Base-by-base conservation (phyloP, 2,888 invertebrate species). In the Acrobasis repandana region DNA sequence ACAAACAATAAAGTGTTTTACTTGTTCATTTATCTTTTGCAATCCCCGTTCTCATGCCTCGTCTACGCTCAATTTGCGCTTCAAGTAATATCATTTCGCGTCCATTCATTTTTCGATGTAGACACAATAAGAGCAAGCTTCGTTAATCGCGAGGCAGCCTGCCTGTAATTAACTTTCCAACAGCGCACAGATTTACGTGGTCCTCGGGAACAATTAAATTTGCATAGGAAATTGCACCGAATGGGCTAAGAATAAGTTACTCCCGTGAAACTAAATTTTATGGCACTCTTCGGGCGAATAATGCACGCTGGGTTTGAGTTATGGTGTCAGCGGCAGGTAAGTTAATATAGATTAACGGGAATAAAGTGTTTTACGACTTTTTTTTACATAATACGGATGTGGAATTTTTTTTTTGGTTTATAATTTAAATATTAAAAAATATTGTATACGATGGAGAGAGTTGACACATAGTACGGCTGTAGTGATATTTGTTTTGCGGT, bases 211-310 rank as follows among this genome's bases (percentile, higher is more conserved):
- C 90, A 90, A 90, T 92, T 90, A 92, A 90, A 90, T 92, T 91
- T 92, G 90, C 91, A 92, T 92, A 90, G 90, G 88, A 90, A 90
- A 92, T 91, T 90, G 90, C 84, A 87, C 81, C 75, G 86, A 85
- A 87, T 85, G 77, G 83, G 83, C 87, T 84, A 89, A 89, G 90
- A 88, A 88, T 88, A 89, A 89, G 88, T 88, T 85, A 79, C 76
- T 76, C 66, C 74, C 72, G 76, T 79, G 80, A 79, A 85, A 85
- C 83, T 85, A 83, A 85, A 80, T 83, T 88, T 84, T 86, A 88
- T 80, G 78, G 73, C 69, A 75, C 78, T 80, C 77, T 70, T 79
- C 76, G 74, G 71, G 63, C 63, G 67, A 67, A 71, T 62, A 61
- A 62, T 59, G 46, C n/a, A 18, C n/a, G 61, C 49, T 51, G 16